Evolutionary conservation across 1,140 invertebrate genomes (phyloP), one percentile per base, ranked within the genome.

Genomic region (Lucilia cuprina): DNA sequence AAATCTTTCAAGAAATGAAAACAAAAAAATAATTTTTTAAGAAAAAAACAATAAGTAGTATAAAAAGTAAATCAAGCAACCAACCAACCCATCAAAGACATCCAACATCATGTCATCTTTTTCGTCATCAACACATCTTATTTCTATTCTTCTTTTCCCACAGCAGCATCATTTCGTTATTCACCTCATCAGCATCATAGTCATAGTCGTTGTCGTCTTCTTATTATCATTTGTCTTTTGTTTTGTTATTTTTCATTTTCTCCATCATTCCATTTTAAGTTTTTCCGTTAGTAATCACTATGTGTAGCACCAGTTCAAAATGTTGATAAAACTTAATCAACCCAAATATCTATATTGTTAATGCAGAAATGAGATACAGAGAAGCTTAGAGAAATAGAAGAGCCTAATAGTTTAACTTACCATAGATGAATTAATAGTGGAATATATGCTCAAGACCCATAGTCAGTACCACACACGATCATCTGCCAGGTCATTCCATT

Each of bases 91-190:
- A 70, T 70, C 65, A 70, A 21, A 19, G 65, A 70, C 65, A 70
- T 70, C 65, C 65, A 70, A 70, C 65, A 70, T 70, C 65, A 21
- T 70, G 65, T 70, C 65, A 70, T 70, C 65, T 70, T 70, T 70
- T 70, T 70, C 65, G 65, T 70, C 65, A 70, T 70, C 65, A 70
- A 70, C 65, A 70, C 65, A 70, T 70, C 65, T 70, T 70, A 70
- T 70, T 70, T 21, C n/a, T 21, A 7, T 70, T 70, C n/a, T 70
- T 70, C n/a, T 60, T 70, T n/a, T n/a, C n/a, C n/a, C n/a, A n/a
- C 65, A 19, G n/a, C 65, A 21, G 13, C 55, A 14, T 55, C 50
- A 14, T 55, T 12, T 55, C 35, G 55, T 60, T 3, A n/a, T 60
- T 13, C 13, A 17, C 55, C n/a, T 70, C 65, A 70, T 70, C 65